Evolutionary conservation across 2,888 invertebrate species (phyloP).

Genomic region (Troglohyphantes excavatus): DNA sequence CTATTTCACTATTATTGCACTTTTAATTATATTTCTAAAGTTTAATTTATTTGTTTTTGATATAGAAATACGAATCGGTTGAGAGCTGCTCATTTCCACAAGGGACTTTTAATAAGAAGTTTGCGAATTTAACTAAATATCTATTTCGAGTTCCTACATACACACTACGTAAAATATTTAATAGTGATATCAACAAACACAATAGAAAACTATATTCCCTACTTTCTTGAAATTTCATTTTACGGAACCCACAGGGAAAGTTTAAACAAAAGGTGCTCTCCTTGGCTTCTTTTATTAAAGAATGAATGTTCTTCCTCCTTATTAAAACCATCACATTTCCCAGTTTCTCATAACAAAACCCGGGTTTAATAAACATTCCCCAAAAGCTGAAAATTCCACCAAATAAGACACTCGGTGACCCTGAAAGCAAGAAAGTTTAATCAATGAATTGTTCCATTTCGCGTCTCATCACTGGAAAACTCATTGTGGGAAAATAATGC

Average conservation of each 20-base stretch:
- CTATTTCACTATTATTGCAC: too few species aligned
- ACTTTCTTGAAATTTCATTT: background rate
- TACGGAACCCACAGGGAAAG: background rate
- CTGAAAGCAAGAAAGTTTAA: constrained; percentile 11
- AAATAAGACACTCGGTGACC: background rate
- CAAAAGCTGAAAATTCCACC: background rate
- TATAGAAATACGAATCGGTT: too few species aligned
- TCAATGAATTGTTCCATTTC: background rate
- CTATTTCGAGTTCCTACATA: too few species aligned
- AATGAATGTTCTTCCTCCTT: background rate
- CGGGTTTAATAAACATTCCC: constrained; percentile 1
- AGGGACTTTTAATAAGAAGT: too few species aligned
- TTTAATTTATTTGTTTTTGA: too few species aligned
- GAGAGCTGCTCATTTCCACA: too few species aligned
- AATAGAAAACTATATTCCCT: background rate
- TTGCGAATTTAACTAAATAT: too few species aligned
- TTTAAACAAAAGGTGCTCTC: background rate
- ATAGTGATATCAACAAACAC: too few species aligned
- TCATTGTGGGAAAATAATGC: background rate
- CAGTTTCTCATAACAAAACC: background rate
- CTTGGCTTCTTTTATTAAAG: background rate
- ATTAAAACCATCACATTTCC: background rate
- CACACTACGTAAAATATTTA: too few species aligned
- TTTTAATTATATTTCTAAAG: too few species aligned
- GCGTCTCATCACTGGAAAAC: background rate